phyloP scores from a whole-genome alignment of 2,113 vertebrate genomes.

The Fulmarus glacialis region DNA sequence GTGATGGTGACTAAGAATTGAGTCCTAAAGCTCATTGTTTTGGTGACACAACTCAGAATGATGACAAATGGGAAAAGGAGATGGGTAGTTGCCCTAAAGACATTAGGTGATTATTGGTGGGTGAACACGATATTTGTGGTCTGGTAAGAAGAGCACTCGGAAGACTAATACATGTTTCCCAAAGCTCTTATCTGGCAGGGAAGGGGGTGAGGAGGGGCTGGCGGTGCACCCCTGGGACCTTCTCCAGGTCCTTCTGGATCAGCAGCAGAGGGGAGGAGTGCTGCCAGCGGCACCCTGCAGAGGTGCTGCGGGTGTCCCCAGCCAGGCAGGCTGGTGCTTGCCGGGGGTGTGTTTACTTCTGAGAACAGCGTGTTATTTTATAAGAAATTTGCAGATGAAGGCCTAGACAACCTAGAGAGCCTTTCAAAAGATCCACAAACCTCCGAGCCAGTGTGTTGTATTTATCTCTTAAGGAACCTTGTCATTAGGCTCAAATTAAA shows the following conservation, averaged over 20 bases:
- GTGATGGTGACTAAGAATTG: background rate
- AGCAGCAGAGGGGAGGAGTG: background rate
- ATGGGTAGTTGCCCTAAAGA: background rate
- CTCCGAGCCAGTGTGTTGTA: constrained; percentile 32
- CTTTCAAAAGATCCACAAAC: constrained; percentile 32
- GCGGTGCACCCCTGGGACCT: background rate
- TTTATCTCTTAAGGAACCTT: constrained; percentile 76
- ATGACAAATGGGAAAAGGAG: background rate
- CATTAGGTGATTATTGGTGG: background rate
- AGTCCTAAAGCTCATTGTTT: background rate
- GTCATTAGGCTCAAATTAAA: constrained; percentile 77
- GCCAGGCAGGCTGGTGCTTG: background rate
- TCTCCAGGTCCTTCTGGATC: background rate
- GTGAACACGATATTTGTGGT: background rate
- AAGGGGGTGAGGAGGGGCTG: rapidly evolving
- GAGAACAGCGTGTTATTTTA: background rate
- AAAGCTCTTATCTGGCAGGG: background rate
- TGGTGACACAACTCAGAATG: background rate
- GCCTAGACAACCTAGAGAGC: background rate
- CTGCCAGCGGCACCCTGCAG: background rate
- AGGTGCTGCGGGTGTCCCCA: background rate
- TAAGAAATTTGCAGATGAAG: constrained; percentile 1
- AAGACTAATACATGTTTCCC: background rate
- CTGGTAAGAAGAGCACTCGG: background rate
- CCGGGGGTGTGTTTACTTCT: background rate